phyloP scores from a whole-genome alignment of 2,888 invertebrate genomes.

The Volucella zonaria region DNA sequence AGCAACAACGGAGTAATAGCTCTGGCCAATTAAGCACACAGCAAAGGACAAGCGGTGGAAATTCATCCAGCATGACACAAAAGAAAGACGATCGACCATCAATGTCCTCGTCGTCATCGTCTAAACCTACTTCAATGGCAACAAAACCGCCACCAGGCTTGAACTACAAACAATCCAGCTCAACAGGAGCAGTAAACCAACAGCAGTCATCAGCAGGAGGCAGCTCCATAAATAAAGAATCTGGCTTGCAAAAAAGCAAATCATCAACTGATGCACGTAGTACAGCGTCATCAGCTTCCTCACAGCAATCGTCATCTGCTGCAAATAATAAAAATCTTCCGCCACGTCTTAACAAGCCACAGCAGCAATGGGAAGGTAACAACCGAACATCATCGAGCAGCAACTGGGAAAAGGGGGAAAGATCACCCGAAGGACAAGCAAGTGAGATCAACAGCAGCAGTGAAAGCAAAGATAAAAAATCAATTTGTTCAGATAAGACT shows the following conservation, averaged over 20 bases:
- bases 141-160: slow-evolving; percentile 77
- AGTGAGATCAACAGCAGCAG: slow-evolving; percentile 62
- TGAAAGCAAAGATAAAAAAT: slow-evolving; percentile 62
- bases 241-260: slow-evolving; percentile 75
- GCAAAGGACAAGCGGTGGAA: slow-evolving; percentile 31
- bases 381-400: slow-evolving; percentile 47
- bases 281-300: slow-evolving; percentile 34
- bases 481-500: slow-evolving; percentile 55
- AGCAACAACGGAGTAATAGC: slow-evolving; percentile 75
- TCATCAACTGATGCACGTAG: slow-evolving; percentile 64
- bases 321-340: slow-evolving; percentile 59
- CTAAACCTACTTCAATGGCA: slow-evolving; percentile 65
- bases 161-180: slow-evolving; percentile 70
- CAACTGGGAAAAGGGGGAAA: slow-evolving; percentile 65
- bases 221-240: slow-evolving; percentile 81
- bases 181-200: slow-evolving; percentile 75
- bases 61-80: slow-evolving; percentile 37
- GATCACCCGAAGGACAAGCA: slow-evolving; percentile 40
- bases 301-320: slow-evolving; percentile 63
- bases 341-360: slow-evolving; percentile 47
- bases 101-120: slow-evolving; percentile 74
- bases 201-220: slow-evolving; percentile 80
- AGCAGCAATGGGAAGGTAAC: slow-evolving; percentile 68
- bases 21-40: slow-evolving; percentile 72
- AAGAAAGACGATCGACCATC: slow-evolving; percentile 77